Base-by-base conservation (phyloP, 92 coral and sea anemone genomes). In the Epizoanthus rinbou region DNA sequence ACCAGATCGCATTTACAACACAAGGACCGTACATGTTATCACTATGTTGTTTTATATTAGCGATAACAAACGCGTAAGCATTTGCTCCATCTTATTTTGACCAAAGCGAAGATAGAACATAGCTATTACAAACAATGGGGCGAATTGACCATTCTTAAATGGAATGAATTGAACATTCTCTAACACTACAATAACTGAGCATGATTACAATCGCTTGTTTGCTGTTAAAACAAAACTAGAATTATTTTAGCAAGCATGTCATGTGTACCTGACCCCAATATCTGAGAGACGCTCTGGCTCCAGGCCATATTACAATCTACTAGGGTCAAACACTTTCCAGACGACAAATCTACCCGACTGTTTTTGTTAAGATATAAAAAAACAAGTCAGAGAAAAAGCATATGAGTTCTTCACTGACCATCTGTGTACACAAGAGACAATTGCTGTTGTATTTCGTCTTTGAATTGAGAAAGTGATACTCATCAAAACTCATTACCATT, bases 361-460 rank as follows among this genome's bases (percentile, higher is more conserved):
- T 72, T 31, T 72, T 47, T 21, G 22, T 43, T 21, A 15, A 45
- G 35, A 25, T 21, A 47, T 47, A 19, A 2, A n/a, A 47, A 10
- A 45, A 50, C 17, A 72, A 45, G 54, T 50, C 15, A 24, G 21
- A 47, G 15, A 47, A 71, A 71, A 47, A 21, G 8, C 56, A 21
- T 18, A 22, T 11, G 22, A 41, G 22, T 9, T 22, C 21, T 8
- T n/a, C 18, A 72, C 76, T 43, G 33, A 72, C 17, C 35, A 43
- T 16, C 76, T 72, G 57, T 47, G 79, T 23, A 50, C 21, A 21
- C 8, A 15, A 3, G n/a, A 24, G 31, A 67, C 73, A 67, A 67
- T 13, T 3, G 23, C 73, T 67, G 73, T 24, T 67, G 73, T 67
- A 67, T 67, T 67, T 67, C 50, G 50, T 33, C 73, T 67, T 67